These are phyloP conservation scores for Rhynchomys soricoides DNA, from an alignment of 2,113 vertebrate species.

Conservation along the genomic window DNA sequence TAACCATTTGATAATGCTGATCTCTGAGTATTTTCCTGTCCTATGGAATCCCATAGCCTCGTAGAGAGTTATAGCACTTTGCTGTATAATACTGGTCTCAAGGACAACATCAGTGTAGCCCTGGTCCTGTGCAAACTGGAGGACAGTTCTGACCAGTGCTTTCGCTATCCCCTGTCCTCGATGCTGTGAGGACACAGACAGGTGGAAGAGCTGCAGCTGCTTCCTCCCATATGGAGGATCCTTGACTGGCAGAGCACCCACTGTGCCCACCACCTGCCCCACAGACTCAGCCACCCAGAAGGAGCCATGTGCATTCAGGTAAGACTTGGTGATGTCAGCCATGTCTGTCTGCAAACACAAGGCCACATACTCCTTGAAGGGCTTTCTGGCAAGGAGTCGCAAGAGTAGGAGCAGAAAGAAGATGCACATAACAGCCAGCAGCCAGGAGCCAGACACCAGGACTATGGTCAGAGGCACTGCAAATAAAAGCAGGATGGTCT, in stretches of 20 bases:
- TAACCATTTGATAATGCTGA: rapidly evolving
- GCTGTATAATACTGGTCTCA: not conserved
- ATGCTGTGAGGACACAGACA: slow-evolving; percentile 39
- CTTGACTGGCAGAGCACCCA: not conserved
- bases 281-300: slow-evolving; percentile 80
- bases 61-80: slow-evolving; percentile 49
- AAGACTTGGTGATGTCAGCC: slow-evolving; percentile 68
- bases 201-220: slow-evolving; percentile 25
- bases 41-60: slow-evolving; percentile 61
- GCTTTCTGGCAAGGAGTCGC: not conserved
- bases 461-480: not conserved
- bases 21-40: rapidly evolving
- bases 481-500: not conserved
- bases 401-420: not conserved
- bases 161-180: slow-evolving; percentile 61
- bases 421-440: not conserved
- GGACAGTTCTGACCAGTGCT: slow-evolving; percentile 57
- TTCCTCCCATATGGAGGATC: not conserved
- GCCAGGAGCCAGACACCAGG: slow-evolving; percentile 47
- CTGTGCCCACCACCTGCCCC: slow-evolving; percentile 72
- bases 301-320: slow-evolving; percentile 33
- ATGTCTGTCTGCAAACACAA: not conserved
- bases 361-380: not conserved
- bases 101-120: slow-evolving; percentile 63
- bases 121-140: slow-evolving; percentile 68